Conservation (phyloP, 2,888 invertebrate genomes). For the Sinopyrophorus schimmeli region DNA sequence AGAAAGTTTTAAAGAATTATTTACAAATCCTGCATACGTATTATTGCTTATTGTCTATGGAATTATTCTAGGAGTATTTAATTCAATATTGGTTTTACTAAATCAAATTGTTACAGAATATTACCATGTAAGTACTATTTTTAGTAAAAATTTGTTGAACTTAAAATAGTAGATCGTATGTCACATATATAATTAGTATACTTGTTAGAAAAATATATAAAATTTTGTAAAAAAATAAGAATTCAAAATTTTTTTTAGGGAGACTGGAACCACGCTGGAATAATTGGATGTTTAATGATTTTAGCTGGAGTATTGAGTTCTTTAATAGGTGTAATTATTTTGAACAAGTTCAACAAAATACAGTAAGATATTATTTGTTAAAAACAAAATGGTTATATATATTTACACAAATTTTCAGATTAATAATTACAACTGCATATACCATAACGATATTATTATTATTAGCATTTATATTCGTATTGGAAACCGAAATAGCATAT, state of each 20-base stretch:
- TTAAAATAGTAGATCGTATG: background rate
- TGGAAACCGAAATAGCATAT: no score
- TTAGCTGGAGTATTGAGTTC: slow-evolving; percentile 93
- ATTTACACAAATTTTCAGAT: no score
- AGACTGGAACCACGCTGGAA: slow-evolving; percentile 73
- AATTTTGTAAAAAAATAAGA: no score
- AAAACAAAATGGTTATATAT: no score
- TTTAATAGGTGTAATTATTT: slow-evolving; percentile 82
- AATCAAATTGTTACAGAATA: slow-evolving; percentile 14
- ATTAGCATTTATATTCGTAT: no score
- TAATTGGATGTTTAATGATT: slow-evolving; percentile 89
- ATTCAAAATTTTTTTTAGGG: slow-evolving; percentile 63
- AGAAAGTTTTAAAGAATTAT: slow-evolving; percentile 1
- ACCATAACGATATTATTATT: no score
- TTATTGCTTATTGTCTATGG: slow-evolving; percentile 3
- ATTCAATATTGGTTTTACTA: slow-evolving; percentile 1
- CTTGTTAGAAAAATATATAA: no score
- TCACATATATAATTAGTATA: background rate
- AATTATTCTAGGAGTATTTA: slow-evolving; percentile 7
- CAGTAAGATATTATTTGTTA: slow-evolving; percentile 63
- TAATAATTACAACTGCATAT: no score
- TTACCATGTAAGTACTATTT: slow-evolving; percentile 9
- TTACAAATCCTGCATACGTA: slow-evolving; percentile 24
- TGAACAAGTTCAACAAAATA: slow-evolving; percentile 92
- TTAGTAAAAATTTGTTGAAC: background rate